Conservation (phyloP, 1,140 invertebrate genomes). For the Neotoxoptera formosana region DNA sequence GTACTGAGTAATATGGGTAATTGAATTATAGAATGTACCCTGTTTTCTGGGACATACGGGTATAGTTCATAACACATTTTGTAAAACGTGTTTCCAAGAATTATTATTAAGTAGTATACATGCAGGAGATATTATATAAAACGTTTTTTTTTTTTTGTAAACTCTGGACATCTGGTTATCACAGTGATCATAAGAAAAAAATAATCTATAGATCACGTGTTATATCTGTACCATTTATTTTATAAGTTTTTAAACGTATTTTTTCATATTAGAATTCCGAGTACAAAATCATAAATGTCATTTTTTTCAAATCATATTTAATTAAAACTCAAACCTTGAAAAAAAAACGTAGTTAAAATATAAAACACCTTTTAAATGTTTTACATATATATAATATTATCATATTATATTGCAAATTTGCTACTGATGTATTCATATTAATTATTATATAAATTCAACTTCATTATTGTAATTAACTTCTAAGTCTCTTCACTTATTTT, state of each 20-base stretch:
- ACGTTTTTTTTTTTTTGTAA: background rate
- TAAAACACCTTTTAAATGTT: too few species aligned
- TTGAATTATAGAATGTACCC: too few species aligned
- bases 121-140: background rate
- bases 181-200: background rate
- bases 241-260: background rate
- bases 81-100: background rate
- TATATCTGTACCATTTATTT: background rate
- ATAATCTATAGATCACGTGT: background rate
- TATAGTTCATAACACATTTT: background rate
- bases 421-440: too few species aligned
- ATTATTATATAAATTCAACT: too few species aligned
- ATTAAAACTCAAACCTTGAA: background rate
- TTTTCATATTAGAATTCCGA: background rate
- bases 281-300: background rate
- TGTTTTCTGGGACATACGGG: too few species aligned
- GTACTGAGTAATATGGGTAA: too few species aligned
- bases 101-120: background rate
- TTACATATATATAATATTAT: too few species aligned
- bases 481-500: background rate
- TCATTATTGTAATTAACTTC: background rate
- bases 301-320: background rate
- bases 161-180: background rate
- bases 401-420: too few species aligned
- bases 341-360: too few species aligned